A percentile compares a stretch with the other conserved stretches of the same genome.
These are phyloP conservation scores for Pachymerium ferrugineum DNA, from an alignment of 2,888 invertebrate species.

Conservation along the genomic window DNA sequence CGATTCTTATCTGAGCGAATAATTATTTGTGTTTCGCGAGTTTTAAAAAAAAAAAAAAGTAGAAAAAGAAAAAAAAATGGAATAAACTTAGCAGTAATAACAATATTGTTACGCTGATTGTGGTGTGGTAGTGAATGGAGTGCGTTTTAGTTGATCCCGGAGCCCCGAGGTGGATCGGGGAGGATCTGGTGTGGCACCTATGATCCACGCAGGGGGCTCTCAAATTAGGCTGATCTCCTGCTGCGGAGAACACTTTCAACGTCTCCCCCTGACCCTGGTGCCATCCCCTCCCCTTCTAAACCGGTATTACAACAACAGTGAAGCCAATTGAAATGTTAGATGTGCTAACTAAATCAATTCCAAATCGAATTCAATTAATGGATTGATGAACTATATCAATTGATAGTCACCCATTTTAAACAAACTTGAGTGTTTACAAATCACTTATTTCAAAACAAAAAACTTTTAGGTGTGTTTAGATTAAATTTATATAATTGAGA, in stretches of 20 bases:
- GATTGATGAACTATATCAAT: neutral
- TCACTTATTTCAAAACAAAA: no score
- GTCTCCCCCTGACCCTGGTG: conserved; percentile 5
- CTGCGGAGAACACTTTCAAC: neutral
- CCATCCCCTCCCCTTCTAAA: neutral
- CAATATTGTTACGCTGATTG: neutral
- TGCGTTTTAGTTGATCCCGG: neutral
- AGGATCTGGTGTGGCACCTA: neutral
- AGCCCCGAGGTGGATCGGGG: neutral
- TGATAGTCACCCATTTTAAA: no score
- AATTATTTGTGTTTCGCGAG: no score
- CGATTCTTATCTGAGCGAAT: no score
- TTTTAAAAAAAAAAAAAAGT: no score
- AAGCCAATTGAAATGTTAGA: conserved; percentile 1
- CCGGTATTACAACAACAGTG: conserved; percentile 10
- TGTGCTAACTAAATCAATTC: neutral
- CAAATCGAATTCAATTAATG: neutral
- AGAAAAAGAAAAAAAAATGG: no score
- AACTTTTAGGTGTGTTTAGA: no score
- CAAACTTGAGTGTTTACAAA: no score
- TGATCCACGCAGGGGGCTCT: neutral
- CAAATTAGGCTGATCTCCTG: conserved; percentile 14
- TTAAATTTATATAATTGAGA: no score
- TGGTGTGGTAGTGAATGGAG: neutral
- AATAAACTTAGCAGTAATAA: no score